Evolutionary conservation across 2,888 invertebrate genomes (phyloP).

Genomic region (Brenthis hecate): DNA sequence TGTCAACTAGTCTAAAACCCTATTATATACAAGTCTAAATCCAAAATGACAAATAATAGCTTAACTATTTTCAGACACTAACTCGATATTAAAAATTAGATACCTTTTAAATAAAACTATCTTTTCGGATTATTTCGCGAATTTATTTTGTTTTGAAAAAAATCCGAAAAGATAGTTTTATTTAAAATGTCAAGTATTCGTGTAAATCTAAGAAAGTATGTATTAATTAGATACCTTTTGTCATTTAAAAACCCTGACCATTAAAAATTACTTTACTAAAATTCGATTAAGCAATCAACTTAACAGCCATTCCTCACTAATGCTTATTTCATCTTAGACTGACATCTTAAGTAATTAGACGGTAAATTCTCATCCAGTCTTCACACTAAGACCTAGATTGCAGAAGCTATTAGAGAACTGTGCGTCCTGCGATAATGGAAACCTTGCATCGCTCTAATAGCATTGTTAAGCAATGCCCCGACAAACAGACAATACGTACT

Average conservation of each 20-base stretch:
- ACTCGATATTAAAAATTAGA: too few species aligned
- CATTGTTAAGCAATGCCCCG: neutral
- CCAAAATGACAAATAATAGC: too few species aligned
- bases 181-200: too few species aligned
- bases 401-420: conserved; percentile 8
- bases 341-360: conserved; percentile 12
- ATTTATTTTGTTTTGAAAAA: too few species aligned
- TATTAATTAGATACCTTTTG: neutral
- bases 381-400: conserved; percentile 16
- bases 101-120: neutral
- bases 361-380: conserved; percentile 1
- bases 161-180: too few species aligned
- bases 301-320: too few species aligned
- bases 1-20: too few species aligned
- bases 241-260: neutral
- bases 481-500: conserved; percentile 3
- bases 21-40: too few species aligned
- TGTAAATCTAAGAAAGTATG: too few species aligned
- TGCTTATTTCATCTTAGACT: neutral
- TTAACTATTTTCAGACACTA: too few species aligned
- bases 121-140: too few species aligned
- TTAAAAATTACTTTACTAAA: neutral
- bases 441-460: conserved; percentile 10
- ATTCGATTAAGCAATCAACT: too few species aligned
- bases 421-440: conserved; percentile 11